phyloP scores from a whole-genome alignment of 2,113 vertebrate species.

The Poecilia latipinna region DNA sequence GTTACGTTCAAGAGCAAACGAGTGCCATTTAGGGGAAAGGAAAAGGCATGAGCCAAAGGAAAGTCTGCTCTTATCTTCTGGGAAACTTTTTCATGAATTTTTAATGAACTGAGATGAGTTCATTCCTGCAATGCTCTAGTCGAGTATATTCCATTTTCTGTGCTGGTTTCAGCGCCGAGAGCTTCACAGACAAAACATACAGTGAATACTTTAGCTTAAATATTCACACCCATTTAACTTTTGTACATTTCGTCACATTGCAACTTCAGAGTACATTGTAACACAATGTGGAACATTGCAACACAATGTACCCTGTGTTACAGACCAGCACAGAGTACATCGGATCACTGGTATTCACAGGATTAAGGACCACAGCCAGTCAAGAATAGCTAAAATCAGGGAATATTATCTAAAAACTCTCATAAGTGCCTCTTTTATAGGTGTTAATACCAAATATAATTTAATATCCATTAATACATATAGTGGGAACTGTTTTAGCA shows the following conservation, averaged over 20 bases:
- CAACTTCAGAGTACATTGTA: background rate
- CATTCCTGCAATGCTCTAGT: background rate
- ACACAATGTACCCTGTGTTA: too few relatives aligned
- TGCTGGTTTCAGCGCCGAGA: background rate
- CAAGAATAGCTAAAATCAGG: too few relatives aligned
- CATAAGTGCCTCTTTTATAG: too few relatives aligned
- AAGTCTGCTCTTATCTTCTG: slow-evolving; percentile 9
- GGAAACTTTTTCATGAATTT: slow-evolving; percentile 13
- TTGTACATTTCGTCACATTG: too few relatives aligned
- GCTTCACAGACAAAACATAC: slow-evolving; percentile 6
- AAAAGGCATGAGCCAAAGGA: background rate
- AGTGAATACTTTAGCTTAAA: slow-evolving; percentile 20
- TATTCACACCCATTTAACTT: too few relatives aligned
- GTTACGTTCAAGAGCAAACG: background rate
- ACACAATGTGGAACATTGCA: too few relatives aligned
- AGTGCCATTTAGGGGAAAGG: background rate
- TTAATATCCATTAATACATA: too few relatives aligned
- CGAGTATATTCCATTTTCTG: background rate
- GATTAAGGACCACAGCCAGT: too few relatives aligned
- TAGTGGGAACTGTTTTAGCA: too few relatives aligned
- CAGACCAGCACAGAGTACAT: background rate
- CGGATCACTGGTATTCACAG: too few relatives aligned
- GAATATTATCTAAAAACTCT: too few relatives aligned
- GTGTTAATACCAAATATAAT: too few relatives aligned
- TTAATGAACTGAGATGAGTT: slow-evolving; percentile 22